Conservation (phyloP, 2,888 invertebrate species). For the Imbricaverruca yamaguchii region DNA sequence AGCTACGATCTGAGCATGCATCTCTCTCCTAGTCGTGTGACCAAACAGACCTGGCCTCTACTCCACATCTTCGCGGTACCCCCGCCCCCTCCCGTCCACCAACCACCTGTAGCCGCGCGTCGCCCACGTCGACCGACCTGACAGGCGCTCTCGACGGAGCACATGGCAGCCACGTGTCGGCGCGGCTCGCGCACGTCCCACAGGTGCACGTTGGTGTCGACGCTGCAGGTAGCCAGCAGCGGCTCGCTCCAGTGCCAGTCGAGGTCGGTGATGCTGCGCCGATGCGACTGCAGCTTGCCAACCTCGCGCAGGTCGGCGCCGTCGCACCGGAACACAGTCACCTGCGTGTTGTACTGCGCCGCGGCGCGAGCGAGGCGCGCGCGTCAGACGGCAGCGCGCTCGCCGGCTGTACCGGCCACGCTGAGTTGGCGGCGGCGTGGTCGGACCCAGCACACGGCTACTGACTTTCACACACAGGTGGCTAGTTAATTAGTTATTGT, state of each 20-base stretch:
- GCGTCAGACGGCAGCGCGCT: too few species aligned
- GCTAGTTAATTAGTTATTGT: too few species aligned
- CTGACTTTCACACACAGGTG: too few species aligned
- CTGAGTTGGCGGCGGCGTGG: too few species aligned
- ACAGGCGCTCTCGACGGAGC: slow-evolving; percentile 16
- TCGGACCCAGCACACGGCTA: too few species aligned
- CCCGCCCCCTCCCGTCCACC: too few species aligned
- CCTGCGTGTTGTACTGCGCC: slow-evolving; percentile 15
- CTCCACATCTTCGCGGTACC: too few species aligned
- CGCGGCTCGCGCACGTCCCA: slow-evolving; percentile 86
- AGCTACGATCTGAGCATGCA: too few species aligned
- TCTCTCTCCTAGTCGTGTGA: too few species aligned
- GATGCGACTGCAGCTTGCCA: slow-evolving; percentile 64
- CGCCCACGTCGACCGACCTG: background rate
- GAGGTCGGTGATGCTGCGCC: slow-evolving; percentile 77
- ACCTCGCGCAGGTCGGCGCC: background rate
- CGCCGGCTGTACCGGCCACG: too few species aligned
- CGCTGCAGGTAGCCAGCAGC: slow-evolving; percentile 77
- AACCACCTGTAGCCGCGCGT: too few species aligned
- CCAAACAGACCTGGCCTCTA: too few species aligned
- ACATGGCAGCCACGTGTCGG: slow-evolving; percentile 63
- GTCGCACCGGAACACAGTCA: background rate
- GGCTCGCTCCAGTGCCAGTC: slow-evolving; percentile 81
- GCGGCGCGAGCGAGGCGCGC: background rate
- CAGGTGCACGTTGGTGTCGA: slow-evolving; percentile 85